phyloP scores from a whole-genome alignment of 2,888 invertebrate genomes.

The Ophraella communa region DNA sequence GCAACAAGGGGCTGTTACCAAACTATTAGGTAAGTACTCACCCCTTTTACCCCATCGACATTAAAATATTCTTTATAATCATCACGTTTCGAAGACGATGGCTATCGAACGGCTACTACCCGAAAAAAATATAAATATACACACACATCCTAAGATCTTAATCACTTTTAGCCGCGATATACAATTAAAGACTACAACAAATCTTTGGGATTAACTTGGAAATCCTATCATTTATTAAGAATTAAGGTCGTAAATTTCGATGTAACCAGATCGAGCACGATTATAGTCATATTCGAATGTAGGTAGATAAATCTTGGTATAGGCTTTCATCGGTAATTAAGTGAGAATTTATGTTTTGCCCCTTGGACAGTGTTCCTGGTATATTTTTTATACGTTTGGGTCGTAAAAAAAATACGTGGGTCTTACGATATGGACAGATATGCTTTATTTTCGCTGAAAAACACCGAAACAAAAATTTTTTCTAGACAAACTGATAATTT shows the following conservation, averaged over 20 bases:
- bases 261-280: constrained; percentile 49
- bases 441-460: too few relatives aligned
- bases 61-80: too few relatives aligned
- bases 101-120: constrained; percentile 49
- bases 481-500: too few relatives aligned
- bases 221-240: constrained; percentile 57
- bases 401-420: too few relatives aligned
- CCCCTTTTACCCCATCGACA: too few relatives aligned
- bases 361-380: too few relatives aligned
- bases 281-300: too few relatives aligned
- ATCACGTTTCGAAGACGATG: too few relatives aligned
- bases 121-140: too few relatives aligned
- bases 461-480: too few relatives aligned
- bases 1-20: constrained; percentile 91
- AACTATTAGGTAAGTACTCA: constrained; percentile 79
- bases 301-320: constrained; percentile 56
- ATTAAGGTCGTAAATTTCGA: constrained; percentile 54
- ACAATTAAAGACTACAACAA: constrained; percentile 58
- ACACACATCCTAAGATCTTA: constrained; percentile 54
- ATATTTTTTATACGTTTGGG: too few relatives aligned
- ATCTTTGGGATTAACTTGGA: constrained; percentile 57
- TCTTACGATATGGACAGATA: too few relatives aligned
- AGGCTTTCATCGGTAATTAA: constrained; percentile 60
- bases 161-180: constrained; percentile 50
- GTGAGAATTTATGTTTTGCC: constrained; percentile 55